Conservation (phyloP, 23 tunicate genomes). For the Oikopleura albicans region DNA sequence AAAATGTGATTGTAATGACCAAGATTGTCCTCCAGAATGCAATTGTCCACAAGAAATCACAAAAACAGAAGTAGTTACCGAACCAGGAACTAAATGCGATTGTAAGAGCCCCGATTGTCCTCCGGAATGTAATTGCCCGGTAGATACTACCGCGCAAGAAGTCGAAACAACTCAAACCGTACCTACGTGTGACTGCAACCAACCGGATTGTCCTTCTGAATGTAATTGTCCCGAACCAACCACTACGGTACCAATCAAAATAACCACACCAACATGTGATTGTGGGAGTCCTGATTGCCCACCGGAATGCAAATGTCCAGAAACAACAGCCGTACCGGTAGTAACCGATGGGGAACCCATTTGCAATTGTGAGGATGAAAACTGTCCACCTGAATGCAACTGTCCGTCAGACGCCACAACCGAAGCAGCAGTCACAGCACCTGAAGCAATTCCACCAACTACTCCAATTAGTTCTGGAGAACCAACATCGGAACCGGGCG, state of each 20-base stretch:
- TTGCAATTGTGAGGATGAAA: neutral
- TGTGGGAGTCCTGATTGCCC: neutral
- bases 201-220: neutral
- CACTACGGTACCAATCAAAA: too few species aligned
- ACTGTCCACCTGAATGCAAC: neutral
- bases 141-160: too few species aligned
- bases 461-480: too few species aligned
- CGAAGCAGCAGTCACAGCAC: slow-evolving; percentile 20
- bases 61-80: slow-evolving; percentile 25
- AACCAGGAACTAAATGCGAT: neutral
- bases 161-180: too few species aligned
- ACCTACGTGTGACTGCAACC: too few species aligned
- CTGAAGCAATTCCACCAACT: too few species aligned
- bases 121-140: too few species aligned
- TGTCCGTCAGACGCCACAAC: slow-evolving; percentile 31
- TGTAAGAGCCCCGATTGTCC: too few species aligned
- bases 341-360: neutral
- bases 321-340: too few species aligned
- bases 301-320: neutral
- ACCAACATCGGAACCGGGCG: too few species aligned
- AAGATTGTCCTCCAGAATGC: neutral
- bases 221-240: neutral
- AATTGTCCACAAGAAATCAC: slow-evolving; percentile 29
- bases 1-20: neutral
- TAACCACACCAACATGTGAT: too few species aligned